Base-by-base conservation (phyloP, 2,113 vertebrate species). In the Centropus unirufus region DNA sequence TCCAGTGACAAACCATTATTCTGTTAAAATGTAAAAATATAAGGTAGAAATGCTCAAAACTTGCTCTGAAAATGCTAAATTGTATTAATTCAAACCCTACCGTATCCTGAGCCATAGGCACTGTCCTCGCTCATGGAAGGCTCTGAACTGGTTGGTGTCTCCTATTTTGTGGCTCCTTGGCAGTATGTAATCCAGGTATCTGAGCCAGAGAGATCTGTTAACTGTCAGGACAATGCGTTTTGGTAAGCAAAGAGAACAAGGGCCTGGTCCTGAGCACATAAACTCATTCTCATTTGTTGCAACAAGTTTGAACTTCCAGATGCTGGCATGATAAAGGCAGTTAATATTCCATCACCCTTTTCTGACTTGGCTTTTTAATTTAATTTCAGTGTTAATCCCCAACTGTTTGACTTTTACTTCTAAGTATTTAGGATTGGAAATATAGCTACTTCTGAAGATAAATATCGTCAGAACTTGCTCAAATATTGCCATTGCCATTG, bases 41-140 rank as follows among this genome's bases (percentile, higher is more conserved):
- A 40, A 51, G 29, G 29, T 4, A 54, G 54, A 51, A 47, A 40
- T 44, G 11, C 59, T 58, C 46, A 66, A 47, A 46, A 78, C 17
- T 70, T 51, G 12, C 6, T 86, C 39, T 73, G 59, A 86, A 74
- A 76, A 36, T 0, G 1, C 49, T 52, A 46, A 23, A 72, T 82
- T 58, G 13, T 2, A 19, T 69, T 36, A 36, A 46, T 67, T 58
- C 2, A 14, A 26, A 62, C 87, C 5, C 8, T 39, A 3, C 36
- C 0, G 0, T 26, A 29, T 47, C 13, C 30, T 4, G 1, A 23
- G 27, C 17, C 29, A 21, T 26, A 3, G 58, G 58, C 14, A 18
- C 13, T 54, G 22, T 55, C 47, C 66, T 76, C 23, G 4, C 16
- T 21, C 47, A 6, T 77, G 29, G 57, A 36, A 77, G 46, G 20